A percentile compares a stretch with the other conserved stretches of the same genome.
Evolutionary conservation across 2,888 invertebrate species (phyloP).

Genomic region (Catocala sponsa): DNA sequence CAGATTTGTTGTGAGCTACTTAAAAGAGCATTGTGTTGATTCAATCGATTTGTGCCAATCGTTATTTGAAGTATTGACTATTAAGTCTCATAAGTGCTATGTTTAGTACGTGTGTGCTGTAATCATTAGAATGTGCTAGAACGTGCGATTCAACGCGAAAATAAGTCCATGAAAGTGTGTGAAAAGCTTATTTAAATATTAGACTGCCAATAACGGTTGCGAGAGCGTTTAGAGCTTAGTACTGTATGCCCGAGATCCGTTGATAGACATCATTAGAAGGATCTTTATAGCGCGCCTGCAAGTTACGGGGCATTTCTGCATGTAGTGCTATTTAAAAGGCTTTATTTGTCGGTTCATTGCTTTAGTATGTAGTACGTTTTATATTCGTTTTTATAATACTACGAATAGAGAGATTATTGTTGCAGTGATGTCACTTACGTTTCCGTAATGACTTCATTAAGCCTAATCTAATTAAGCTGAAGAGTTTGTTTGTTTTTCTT

Average conservation of each 20-base stretch:
- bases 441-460: no score
- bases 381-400: no score
- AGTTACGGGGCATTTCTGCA: slow-evolving; percentile 35
- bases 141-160: slow-evolving; percentile 25
- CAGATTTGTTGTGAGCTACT: no score
- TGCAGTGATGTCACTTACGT: no score
- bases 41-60: no score
- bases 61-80: no score
- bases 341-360: neutral
- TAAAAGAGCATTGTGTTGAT: no score
- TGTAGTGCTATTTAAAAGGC: slow-evolving; percentile 12
- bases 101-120: neutral
- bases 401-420: no score
- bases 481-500: no score
- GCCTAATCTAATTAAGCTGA: no score
- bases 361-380: no score
- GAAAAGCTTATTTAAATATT: slow-evolving; percentile 50
- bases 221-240: slow-evolving; percentile 21
- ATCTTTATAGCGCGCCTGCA: slow-evolving; percentile 38
- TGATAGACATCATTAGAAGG: slow-evolving; percentile 46
- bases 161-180: slow-evolving; percentile 39
- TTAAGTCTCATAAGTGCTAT: neutral
- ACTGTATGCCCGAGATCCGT: slow-evolving; percentile 21
- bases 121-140: slow-evolving; percentile 11
- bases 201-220: slow-evolving; percentile 31